Percentiles rank a stretch among this genome's conserved stretches.
Evolutionary conservation across 2,797 vertebrate species (phyloP).

Genomic region (Acipenser ruthenus): DNA sequence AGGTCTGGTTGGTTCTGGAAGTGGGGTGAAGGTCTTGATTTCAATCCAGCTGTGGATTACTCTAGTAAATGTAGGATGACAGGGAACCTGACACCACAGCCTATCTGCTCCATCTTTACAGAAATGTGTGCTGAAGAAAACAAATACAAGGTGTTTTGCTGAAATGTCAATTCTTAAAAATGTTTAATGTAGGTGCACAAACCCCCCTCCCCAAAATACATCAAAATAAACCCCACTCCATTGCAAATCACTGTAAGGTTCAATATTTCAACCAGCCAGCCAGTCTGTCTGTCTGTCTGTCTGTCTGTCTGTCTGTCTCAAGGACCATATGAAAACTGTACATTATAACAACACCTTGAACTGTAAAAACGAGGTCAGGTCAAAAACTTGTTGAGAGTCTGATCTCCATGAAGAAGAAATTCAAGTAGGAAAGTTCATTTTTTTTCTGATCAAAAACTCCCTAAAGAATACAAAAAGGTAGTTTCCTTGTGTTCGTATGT

Average conservation of each 20-base stretch:
- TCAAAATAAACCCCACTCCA: too few species aligned
- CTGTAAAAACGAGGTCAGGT: conserved; percentile 24
- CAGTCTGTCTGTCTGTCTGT: too few species aligned
- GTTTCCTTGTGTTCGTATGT: conserved; percentile 16
- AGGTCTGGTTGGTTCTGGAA: too few species aligned
- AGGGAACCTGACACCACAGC: conserved; percentile 10
- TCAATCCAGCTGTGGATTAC: too few species aligned
- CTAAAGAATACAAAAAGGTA: conserved; percentile 38
- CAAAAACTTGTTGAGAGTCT: conserved; percentile 8
- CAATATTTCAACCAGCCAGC: too few species aligned
- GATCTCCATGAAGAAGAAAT: conserved; percentile 36
- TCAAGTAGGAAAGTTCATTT: conserved; percentile 35
- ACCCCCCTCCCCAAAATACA: too few species aligned
- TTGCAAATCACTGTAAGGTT: too few species aligned
- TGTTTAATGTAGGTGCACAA: conserved; percentile 17
- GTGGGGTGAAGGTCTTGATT: too few species aligned
- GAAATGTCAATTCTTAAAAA: conserved; percentile 23
- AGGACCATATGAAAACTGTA: conserved; percentile 57
- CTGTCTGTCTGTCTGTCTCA: conserved; percentile 32
- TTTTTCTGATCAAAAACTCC: conserved; percentile 28
- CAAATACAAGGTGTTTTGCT: conserved; percentile 13
- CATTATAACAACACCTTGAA: conserved; percentile 36
- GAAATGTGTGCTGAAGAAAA: conserved; percentile 28
- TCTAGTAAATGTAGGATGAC: too few species aligned
- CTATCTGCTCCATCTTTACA: conserved; percentile 32